Base-by-base conservation (phyloP, 2,888 invertebrate species). In the Scelioninae gen. 1 region DNA sequence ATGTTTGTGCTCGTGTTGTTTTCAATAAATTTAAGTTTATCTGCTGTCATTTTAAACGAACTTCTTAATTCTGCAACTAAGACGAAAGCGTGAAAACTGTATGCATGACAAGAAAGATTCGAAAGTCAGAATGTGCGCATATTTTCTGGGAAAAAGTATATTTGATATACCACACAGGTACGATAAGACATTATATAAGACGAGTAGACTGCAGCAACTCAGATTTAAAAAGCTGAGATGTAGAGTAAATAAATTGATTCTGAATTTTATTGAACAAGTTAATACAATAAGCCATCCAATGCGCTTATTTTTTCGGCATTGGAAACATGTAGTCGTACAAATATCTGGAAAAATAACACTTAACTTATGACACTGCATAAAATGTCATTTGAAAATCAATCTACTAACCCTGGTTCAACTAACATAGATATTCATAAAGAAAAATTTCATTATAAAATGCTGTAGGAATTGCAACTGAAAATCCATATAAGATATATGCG, bases 1-100 rank as follows among this genome's bases (percentile, higher is more conserved):
- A 16, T 16, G 32, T 23, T 23, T 23, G 23, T 23, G 23, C 23
- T 23, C 23, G 2, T 4, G 23, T 23, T 23, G 23, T 23, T 23
- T 32, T 16, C 55, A 29, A 65, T 65, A 51, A 65, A 51, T 51
- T 38, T 65, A 65, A 29, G n/a, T 40, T 65, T 65, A 66, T 55
- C 34, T 53, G 38, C 40, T 38, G 49, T 72, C 60, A 40, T 66
- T 51, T 51, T 13, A 13, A 13, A 34, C 51, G 31, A 15, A 53
- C 11, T 53, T 56, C 47, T 69, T 49, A 47, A 79, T 72, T 63
- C 65, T 66, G 53, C 62, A 53, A 45, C 51, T 53, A 56, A 62
- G 71, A 82, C 76, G 82, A 82, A 82, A 82, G 82, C 76, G 82
- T 82, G 76, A 82, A 82, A 82, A 82, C 66, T 76, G 60, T 55